phyloP scores from a whole-genome alignment of 1,140 invertebrate species.

The Drosophila nebulosa region DNA sequence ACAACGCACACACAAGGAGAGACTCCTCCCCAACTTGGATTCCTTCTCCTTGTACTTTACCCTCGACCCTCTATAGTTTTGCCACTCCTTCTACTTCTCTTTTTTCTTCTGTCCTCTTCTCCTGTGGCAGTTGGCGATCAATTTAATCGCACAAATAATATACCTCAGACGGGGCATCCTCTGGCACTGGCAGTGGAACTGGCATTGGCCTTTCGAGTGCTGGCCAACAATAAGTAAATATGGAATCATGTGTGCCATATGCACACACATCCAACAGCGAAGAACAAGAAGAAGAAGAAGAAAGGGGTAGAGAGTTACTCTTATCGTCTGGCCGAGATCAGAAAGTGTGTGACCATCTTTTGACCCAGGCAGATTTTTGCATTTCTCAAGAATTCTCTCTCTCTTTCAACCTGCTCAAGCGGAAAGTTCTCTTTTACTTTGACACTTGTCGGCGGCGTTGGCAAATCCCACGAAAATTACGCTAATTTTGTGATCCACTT shows the following conservation, averaged over 20 bases:
- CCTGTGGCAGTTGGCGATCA: slow-evolving; percentile 58
- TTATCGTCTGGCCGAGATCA: slow-evolving; percentile 63
- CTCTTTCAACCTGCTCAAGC: slow-evolving; percentile 53
- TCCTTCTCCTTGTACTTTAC: not conserved
- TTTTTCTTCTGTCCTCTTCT: not conserved
- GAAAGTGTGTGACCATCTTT: slow-evolving; percentile 64
- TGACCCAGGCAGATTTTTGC: slow-evolving; percentile 37
- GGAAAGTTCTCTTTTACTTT: slow-evolving; percentile 68
- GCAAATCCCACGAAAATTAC: slow-evolving; percentile 61
- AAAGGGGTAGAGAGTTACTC: slow-evolving; percentile 28
- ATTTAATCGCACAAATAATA: slow-evolving; percentile 80
- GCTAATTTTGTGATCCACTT: slow-evolving; percentile 69
- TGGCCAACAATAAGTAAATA: slow-evolving; percentile 75
- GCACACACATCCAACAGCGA: slow-evolving; percentile 8
- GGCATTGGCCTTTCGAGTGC: slow-evolving; percentile 20
- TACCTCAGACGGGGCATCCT: slow-evolving; percentile 26
- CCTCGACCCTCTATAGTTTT: not conserved
- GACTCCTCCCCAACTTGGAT: slow-evolving; percentile 1
- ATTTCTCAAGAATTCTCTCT: slow-evolving; percentile 70
- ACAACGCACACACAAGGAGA: slow-evolving; percentile 34
- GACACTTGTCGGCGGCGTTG: slow-evolving; percentile 72
- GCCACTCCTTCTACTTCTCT: not conserved
- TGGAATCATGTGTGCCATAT: slow-evolving; percentile 77
- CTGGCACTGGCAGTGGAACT: not conserved
- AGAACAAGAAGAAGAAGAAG: not conserved